Evolutionary conservation across 2,888 invertebrate species (phyloP).

Genomic region (Scrobipalpa costella): DNA sequence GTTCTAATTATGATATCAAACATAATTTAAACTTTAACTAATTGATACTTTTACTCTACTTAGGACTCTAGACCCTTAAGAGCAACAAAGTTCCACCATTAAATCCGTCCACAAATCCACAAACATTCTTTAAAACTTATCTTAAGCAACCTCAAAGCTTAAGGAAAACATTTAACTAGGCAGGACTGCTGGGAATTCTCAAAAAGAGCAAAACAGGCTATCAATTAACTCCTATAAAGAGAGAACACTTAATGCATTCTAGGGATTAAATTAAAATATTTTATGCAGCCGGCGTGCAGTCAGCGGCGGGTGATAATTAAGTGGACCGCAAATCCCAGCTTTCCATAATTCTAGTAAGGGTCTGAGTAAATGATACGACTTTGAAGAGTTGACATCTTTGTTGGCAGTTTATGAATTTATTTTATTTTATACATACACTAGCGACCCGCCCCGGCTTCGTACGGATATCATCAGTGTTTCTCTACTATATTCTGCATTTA

Average conservation of each 20-base stretch:
- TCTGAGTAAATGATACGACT: no score
- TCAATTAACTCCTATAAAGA: slow-evolving; percentile 18
- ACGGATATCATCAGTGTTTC: no score
- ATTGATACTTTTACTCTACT: no score
- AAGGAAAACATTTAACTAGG: neutral
- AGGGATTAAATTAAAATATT: slow-evolving; percentile 59
- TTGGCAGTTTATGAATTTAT: no score
- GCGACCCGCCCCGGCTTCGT: no score
- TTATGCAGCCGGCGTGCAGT: slow-evolving; percentile 46
- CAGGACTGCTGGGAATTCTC: neutral
- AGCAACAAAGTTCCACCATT: neutral
- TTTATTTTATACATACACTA: no score
- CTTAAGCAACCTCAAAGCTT: slow-evolving; percentile 11
- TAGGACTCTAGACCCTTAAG: no score
- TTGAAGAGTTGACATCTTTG: no score
- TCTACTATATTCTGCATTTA: no score
- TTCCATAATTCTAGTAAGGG: slow-evolving; percentile 50
- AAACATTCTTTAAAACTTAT: slow-evolving; percentile 1
- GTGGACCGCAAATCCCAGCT: slow-evolving; percentile 52
- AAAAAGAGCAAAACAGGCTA: neutral
- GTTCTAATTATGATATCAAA: no score
- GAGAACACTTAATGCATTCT: slow-evolving; percentile 47
- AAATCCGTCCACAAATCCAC: neutral
- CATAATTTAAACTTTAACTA: no score
- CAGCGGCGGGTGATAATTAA: slow-evolving; percentile 51